Evolutionary conservation across 1,140 invertebrate species (phyloP).

Genomic region (Polypedilum vanderplanki): DNA sequence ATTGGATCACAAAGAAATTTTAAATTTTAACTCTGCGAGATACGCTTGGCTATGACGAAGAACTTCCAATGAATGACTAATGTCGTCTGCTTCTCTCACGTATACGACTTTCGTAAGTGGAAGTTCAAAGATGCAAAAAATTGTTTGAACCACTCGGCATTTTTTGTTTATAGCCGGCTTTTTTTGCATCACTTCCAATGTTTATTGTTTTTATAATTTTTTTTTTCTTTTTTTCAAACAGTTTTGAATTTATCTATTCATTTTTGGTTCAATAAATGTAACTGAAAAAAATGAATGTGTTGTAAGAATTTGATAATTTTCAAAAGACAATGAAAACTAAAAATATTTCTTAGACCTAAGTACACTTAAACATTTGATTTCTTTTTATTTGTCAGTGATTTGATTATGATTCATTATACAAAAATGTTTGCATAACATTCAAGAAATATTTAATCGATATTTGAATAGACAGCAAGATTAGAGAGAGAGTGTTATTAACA

Average conservation of each 20-base stretch:
- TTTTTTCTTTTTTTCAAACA: not conserved
- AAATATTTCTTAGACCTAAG: too few relatives aligned
- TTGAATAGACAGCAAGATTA: not conserved
- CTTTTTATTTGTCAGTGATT: too few relatives aligned
- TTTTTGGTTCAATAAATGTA: too few relatives aligned
- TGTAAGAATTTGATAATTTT: too few relatives aligned
- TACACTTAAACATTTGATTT: too few relatives aligned
- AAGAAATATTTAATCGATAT: too few relatives aligned
- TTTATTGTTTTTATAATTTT: too few relatives aligned
- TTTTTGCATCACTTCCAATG: not conserved
- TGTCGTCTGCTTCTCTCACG: not conserved
- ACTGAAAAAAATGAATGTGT: too few relatives aligned
- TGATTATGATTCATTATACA: too few relatives aligned
- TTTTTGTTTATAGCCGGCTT: not conserved
- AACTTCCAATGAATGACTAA: slow-evolving; percentile 13
- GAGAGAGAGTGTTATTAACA: too few relatives aligned
- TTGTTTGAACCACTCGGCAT: not conserved
- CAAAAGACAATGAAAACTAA: too few relatives aligned
- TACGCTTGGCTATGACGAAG: not conserved
- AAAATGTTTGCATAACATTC: too few relatives aligned
- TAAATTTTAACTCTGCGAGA: not conserved
- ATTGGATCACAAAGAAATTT: not conserved
- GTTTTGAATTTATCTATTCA: not conserved
- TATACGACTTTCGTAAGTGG: not conserved
- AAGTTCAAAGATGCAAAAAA: not conserved